A percentile compares a stretch with the other conserved stretches of the same genome.
Evolutionary conservation across 2,797 vertebrate genomes (phyloP).

Genomic region (Enteromius unitaeniatus): DNA sequence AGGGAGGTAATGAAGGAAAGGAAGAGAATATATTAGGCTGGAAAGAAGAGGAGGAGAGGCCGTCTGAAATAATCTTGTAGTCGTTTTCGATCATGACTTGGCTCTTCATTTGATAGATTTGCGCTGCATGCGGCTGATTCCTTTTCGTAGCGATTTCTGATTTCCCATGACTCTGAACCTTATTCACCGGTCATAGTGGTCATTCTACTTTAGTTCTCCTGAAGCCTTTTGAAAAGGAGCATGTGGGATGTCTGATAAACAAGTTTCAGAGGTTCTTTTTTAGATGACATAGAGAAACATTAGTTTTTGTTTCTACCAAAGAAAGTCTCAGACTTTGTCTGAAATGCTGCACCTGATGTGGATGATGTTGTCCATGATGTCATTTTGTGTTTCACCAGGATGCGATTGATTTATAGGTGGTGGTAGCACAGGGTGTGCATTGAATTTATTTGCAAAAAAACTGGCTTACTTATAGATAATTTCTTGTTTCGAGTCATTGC

Average conservation of each 20-base stretch:
- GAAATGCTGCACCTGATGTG: neutral
- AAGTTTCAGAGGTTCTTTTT: neutral
- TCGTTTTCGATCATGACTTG: neutral
- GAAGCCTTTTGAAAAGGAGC: neutral
- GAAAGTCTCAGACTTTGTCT: neutral
- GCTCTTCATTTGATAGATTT: conserved; percentile 4
- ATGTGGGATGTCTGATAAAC: neutral
- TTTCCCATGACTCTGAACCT: conserved; percentile 15
- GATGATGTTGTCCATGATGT: neutral
- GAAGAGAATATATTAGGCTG: conserved; percentile 23
- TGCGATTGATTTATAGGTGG: neutral
- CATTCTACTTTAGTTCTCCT: neutral
- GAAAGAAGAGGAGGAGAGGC: conserved; percentile 1
- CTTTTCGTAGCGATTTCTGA: conserved; percentile 12
- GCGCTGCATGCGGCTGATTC: neutral
- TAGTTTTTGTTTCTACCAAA: neutral
- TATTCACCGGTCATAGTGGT: neutral
- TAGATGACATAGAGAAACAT: neutral
- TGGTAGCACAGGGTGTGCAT: neutral
- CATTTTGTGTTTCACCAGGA: neutral
- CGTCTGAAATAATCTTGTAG: conserved; percentile 4
- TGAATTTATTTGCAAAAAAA: neutral
- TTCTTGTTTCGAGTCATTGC: neutral
- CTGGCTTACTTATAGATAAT: neutral
- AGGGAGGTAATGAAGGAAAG: conserved; percentile 18